Percentiles rank a stretch among this genome's conserved stretches.
Conservation (phyloP, 2,888 invertebrate species). For the Pinctada fucata region DNA sequence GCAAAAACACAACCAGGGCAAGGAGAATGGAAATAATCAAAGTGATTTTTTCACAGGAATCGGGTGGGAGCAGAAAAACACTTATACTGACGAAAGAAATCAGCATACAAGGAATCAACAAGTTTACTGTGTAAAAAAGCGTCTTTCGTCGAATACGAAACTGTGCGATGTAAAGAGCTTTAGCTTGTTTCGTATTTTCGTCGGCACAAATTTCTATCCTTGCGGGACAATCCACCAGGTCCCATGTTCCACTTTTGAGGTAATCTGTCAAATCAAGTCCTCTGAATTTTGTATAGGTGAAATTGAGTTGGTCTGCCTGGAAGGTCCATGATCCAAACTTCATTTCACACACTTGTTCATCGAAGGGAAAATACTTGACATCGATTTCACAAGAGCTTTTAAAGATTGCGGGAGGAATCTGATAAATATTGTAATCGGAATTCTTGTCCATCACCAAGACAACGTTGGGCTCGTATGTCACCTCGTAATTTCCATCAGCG, state of each 20-base stretch:
- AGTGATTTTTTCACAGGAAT: conserved; percentile 93
- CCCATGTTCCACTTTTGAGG: conserved; percentile 72
- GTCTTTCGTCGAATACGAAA: conserved; percentile 97
- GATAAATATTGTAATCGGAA: conserved; percentile 94
- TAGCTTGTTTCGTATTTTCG: conserved; percentile 42
- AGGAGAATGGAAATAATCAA: conserved; percentile 97
- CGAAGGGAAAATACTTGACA: conserved; percentile 99
- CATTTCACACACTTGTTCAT: conserved; percentile 98
- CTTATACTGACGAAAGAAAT: conserved; percentile 98
- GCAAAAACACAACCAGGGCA: conserved; percentile 98
- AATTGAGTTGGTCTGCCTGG: conserved; percentile 61
- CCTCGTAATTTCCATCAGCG: conserved; percentile 99
- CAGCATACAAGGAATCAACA: conserved; percentile 97
- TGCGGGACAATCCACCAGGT: conserved; percentile 67
- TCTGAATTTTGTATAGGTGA: conserved; percentile 57
- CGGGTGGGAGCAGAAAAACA: conserved; percentile 98
- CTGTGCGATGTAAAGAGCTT: conserved; percentile 88
- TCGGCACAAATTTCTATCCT: conserved; percentile 45
- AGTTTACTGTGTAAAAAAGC: conserved; percentile 98
- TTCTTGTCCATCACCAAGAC: conserved; percentile 84
- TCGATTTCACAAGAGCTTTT: conserved; percentile 99
- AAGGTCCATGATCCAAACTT: conserved; percentile 87
- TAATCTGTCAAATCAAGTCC: conserved; percentile 71
- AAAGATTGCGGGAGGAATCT: conserved; percentile 99
- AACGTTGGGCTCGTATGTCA: conserved; percentile 98